phyloP scores from a whole-genome alignment of 1,140 invertebrate species.

The Bombus picipes region DNA sequence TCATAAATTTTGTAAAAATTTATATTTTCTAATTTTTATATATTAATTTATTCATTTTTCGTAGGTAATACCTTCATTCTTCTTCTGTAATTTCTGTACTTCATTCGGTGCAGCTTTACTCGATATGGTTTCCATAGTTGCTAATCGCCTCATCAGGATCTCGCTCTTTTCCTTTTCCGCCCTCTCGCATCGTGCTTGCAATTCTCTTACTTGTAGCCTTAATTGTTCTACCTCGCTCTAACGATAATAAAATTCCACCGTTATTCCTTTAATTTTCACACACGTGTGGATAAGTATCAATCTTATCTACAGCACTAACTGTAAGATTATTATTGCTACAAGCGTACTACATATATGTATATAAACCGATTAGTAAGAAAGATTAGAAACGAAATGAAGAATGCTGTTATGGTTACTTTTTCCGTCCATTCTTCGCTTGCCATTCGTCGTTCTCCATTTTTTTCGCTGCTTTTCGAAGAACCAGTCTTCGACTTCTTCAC shows the following conservation, averaged over 20 bases:
- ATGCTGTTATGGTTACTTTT: slow-evolving; percentile 72
- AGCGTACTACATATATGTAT: not conserved
- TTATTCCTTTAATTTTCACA: slow-evolving; percentile 7
- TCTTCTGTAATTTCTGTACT: slow-evolving; percentile 92
- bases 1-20: not conserved
- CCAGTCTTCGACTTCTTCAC: slow-evolving; percentile 77
- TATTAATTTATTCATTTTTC: not conserved
- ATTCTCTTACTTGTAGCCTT: slow-evolving; percentile 85
- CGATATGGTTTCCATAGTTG: slow-evolving; percentile 89
- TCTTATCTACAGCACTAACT: not conserved
- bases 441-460: slow-evolving; percentile 63
- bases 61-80: slow-evolving; percentile 87
- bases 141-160: slow-evolving; percentile 89
- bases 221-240: slow-evolving; percentile 87
- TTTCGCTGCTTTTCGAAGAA: slow-evolving; percentile 63
- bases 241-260: slow-evolving; percentile 84
- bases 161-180: slow-evolving; percentile 94
- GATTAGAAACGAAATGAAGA: slow-evolving; percentile 8
- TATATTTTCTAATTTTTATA: not conserved
- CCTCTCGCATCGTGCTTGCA: slow-evolving; percentile 88
- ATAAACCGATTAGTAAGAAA: slow-evolving; percentile 5
- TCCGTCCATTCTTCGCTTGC: slow-evolving; percentile 75
- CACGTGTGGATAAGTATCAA: not conserved
- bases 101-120: slow-evolving; percentile 86
- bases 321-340: not conserved